These are phyloP conservation scores for Psittacula echo DNA, from an alignment of 2,797 vertebrate species.

Conservation along the genomic window DNA sequence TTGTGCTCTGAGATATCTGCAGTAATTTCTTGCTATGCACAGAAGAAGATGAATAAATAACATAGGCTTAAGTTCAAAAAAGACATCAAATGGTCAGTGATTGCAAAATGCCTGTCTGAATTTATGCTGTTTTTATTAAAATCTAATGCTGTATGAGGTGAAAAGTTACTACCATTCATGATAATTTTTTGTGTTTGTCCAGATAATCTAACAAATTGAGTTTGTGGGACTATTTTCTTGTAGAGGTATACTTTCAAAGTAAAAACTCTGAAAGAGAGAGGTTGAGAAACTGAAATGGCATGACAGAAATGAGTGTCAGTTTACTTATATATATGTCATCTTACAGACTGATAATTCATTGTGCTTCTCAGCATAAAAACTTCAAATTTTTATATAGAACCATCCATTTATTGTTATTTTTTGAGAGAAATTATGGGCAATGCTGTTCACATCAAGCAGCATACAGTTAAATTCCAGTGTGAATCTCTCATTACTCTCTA, in stretches of 20 bases:
- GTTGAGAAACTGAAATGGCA: neutral
- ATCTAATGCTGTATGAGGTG: neutral
- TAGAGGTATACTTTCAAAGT: neutral
- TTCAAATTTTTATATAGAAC: neutral
- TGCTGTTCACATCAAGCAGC: neutral
- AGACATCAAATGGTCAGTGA: rapidly evolving
- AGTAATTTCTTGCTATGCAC: neutral
- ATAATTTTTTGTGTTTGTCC: neutral
- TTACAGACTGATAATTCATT: neutral
- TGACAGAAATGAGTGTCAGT: neutral
- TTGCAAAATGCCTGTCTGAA: neutral
- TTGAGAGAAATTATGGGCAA: neutral
- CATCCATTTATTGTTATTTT: neutral
- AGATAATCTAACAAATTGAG: neutral
- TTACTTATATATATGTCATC: neutral
- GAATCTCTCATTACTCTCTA: neutral
- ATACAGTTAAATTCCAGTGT: neutral
- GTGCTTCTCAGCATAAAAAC: neutral
- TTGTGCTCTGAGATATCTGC: neutral
- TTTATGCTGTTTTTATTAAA: neutral
- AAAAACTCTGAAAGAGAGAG: neutral
- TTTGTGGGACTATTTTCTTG: neutral
- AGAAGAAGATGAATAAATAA: neutral
- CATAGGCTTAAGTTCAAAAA: neutral
- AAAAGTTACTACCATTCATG: neutral